Base-by-base conservation (phyloP, 2,797 vertebrate species). In the Acestrorhynchus altus region DNA sequence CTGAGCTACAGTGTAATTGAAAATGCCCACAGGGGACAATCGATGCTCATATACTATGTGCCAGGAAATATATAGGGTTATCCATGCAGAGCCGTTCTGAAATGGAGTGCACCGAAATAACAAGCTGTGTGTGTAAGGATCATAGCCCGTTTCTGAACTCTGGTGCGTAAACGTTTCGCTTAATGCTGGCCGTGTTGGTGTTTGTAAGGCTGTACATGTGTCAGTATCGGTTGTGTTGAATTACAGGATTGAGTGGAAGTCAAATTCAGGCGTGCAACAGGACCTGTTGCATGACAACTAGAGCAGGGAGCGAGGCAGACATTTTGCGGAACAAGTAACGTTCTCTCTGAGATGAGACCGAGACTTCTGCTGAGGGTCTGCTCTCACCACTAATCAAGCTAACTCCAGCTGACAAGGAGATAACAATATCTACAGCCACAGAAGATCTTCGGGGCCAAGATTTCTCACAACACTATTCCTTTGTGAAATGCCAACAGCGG, bases 1-100 rank as follows among this genome's bases (percentile, higher is more conserved):
- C 84, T 60, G 83, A 83, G 84, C 86, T 85, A 83, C 83, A 64
- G 80, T 86, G 86, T 92, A 90, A 92, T 90, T 92, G 90, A 92
- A 92, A 92, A 89, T 89, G 84, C 87, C 90, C 89, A 89, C 87
- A 88, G 88, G 88, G 90, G 84, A 87, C 85, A 75, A 84, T 91
- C 83, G 80, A 74, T 86, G 85, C 84, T 88, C 85, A 79, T 89
- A 89, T 87, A 76, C 86, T 69, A 79, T 84, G 80, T 85, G 77
- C 75, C 74, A 78, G 77, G 77, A 79, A 84, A 84, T 83, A 85
- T 83, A 84, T 74, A 88, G 64, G 74, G 81, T 70, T 86, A 86
- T 89, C 85, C 86, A 85, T 71, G 79, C 74, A 60, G 57, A 70
- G 85, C 80, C 78, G 82, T 74, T 81, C 79, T 83, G 76, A 75